A percentile compares a stretch with the other conserved stretches of the same genome.
Evolutionary conservation across 2,888 invertebrate species (phyloP).

Genomic region (Campaea margaritaria): DNA sequence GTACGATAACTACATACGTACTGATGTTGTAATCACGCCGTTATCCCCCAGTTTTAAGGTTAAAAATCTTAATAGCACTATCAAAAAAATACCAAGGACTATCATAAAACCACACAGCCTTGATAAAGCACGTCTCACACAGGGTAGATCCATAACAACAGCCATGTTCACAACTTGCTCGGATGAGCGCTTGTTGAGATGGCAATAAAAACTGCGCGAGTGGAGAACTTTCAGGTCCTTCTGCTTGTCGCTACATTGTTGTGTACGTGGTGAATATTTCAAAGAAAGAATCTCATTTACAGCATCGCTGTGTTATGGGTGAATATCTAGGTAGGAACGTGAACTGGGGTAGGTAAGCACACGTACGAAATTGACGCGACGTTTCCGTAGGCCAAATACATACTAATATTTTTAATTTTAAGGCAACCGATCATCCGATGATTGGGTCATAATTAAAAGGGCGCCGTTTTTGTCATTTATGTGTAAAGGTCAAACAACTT

Average conservation of each 20-base stretch:
- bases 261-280: slow-evolving; percentile 1
- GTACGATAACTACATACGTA: too few relatives aligned
- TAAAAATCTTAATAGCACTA: background rate
- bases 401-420: too few relatives aligned
- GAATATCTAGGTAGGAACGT: too few relatives aligned
- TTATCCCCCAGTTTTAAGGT: background rate
- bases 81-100: background rate
- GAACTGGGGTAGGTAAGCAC: too few relatives aligned
- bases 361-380: too few relatives aligned
- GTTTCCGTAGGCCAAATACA: too few relatives aligned
- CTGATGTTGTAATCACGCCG: too few relatives aligned
- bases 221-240: slow-evolving; percentile 27
- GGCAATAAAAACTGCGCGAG: slow-evolving; percentile 42
- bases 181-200: slow-evolving; percentile 39
- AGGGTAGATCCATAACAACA: slow-evolving; percentile 35
- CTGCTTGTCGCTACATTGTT: slow-evolving; percentile 35
- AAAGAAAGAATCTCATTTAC: background rate
- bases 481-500: too few relatives aligned
- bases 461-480: too few relatives aligned
- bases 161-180: slow-evolving; percentile 38
- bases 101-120: background rate
- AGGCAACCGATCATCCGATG: too few relatives aligned
- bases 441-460: too few relatives aligned
- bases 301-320: background rate
- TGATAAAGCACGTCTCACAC: slow-evolving; percentile 14